These are phyloP conservation scores for Sigmodon hispidus DNA, from an alignment of 2,113 vertebrate species.

Conservation along the genomic window DNA sequence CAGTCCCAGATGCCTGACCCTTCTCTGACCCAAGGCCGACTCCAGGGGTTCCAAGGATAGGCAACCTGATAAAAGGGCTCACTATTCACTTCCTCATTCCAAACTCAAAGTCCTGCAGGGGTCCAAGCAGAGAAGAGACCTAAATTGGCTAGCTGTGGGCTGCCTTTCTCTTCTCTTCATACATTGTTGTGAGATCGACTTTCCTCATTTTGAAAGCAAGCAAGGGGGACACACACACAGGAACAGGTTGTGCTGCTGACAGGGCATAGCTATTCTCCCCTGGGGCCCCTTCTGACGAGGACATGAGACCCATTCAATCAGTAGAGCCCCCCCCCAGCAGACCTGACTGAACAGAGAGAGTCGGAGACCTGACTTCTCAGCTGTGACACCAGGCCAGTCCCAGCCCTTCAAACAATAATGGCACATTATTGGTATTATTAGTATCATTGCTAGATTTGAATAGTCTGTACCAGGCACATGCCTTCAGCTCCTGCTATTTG, in stretches of 20 bases:
- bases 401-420: neutral
- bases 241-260: neutral
- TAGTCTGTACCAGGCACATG: neutral
- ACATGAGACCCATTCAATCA: neutral
- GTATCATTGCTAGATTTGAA: neutral
- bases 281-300: neutral
- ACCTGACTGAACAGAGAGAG: neutral
- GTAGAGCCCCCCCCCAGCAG: neutral
- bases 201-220: constrained; percentile 59
- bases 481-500: constrained; percentile 21
- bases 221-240: constrained; percentile 12
- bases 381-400: neutral
- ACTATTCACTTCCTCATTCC: neutral
- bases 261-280: neutral
- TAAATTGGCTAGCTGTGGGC: constrained; percentile 7
- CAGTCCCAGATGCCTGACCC: neutral
- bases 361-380: constrained; percentile 8
- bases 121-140: neutral
- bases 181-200: constrained; percentile 47
- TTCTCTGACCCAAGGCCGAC: neutral
- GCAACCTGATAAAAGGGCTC: neutral
- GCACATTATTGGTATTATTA: neutral
- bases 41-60: neutral
- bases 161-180: constrained; percentile 33
- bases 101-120: neutral